Evolutionary conservation across 1,140 invertebrate species (phyloP).

Genomic region (Cydia pomonella): DNA sequence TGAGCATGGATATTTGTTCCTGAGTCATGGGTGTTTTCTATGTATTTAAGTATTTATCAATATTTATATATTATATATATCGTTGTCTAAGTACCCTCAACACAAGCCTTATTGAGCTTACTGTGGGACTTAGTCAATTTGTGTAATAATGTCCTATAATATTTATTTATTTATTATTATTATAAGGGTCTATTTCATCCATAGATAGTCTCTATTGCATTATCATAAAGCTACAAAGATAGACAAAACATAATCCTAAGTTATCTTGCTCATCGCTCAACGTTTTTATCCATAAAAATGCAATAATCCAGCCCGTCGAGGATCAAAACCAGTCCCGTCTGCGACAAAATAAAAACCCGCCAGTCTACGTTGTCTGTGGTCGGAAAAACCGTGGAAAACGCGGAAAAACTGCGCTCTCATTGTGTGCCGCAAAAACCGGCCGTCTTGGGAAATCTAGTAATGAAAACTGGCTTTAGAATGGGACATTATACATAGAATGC

Average conservation of each 20-base stretch:
- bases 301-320: constrained; percentile 39
- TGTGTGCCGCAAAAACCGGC: constrained; percentile 53
- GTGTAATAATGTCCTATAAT: no score
- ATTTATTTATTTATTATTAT: no score
- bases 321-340: constrained; percentile 48
- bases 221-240: neutral
- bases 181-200: no score
- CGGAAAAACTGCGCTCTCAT: constrained; percentile 69
- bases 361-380: constrained; percentile 47
- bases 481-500: neutral
- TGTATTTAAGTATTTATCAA: no score
- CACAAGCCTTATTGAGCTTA: no score
- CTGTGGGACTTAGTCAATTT: no score
- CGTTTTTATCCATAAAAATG: neutral
- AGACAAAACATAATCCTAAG: neutral
- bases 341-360: constrained; percentile 48
- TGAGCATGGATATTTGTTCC: no score
- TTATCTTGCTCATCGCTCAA: neutral
- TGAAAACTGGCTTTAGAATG: constrained; percentile 35
- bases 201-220: no score
- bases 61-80: no score
- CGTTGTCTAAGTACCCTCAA: no score
- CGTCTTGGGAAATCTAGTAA: constrained; percentile 31
- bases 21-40: no score
- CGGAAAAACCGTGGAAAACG: constrained; percentile 72